phyloP scores from a whole-genome alignment of 2,113 vertebrate species.

The Gambusia affinis region DNA sequence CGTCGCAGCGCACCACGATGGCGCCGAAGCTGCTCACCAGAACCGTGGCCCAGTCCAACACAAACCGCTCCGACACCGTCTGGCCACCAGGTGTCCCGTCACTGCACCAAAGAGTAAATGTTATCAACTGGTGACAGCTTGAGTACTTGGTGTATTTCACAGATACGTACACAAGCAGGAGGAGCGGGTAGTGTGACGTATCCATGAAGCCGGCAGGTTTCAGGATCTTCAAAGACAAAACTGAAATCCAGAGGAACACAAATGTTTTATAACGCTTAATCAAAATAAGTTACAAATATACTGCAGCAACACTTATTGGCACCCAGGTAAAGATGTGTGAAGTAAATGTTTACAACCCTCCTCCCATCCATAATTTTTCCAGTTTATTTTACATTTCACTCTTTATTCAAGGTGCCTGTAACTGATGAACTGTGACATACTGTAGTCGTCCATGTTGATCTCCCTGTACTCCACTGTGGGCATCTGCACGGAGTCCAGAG shows the following conservation, averaged over 20 bases:
- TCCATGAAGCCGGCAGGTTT: conserved; percentile 91
- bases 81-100: conserved; percentile 91
- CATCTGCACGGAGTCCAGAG: conserved; percentile 88
- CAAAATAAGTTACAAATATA: not conserved
- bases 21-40: conserved; percentile 91
- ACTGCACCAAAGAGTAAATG: conserved; percentile 41
- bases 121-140: not conserved
- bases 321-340: not conserved
- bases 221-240: conserved; percentile 89
- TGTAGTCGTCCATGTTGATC: conserved; percentile 88
- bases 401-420: not conserved
- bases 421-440: conserved; percentile 69
- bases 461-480: conserved; percentile 87
- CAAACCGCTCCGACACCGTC: conserved; percentile 87
- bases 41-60: conserved; percentile 88
- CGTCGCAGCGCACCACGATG: conserved; percentile 88
- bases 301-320: not conserved
- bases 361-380: no score
- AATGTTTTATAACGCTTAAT: not conserved
- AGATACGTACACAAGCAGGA: conserved; percentile 91
- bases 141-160: not conserved
- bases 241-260: conserved; percentile 67
- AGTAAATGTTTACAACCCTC: no score
- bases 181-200: conserved; percentile 87
- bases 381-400: not conserved